These are phyloP conservation scores for Puffinus mauretanicus DNA, from an alignment of 2,113 vertebrate genomes.

Conservation along the genomic window DNA sequence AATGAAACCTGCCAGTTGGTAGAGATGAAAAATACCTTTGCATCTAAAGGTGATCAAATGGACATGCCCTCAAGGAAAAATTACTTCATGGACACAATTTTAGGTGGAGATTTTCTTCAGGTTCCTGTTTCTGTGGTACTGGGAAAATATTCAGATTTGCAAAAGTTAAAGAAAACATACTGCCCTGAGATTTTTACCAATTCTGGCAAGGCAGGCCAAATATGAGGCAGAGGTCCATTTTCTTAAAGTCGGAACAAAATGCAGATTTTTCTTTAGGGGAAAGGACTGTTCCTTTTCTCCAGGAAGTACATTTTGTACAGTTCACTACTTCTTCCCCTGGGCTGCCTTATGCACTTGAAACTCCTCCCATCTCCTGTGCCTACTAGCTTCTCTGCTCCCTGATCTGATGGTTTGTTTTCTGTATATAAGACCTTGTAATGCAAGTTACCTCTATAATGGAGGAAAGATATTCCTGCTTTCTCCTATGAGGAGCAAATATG, in stretches of 20 bases:
- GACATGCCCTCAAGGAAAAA: background rate
- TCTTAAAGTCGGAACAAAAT: background rate
- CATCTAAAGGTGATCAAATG: background rate
- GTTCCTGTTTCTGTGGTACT: background rate
- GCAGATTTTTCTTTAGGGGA: background rate
- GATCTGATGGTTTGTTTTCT: background rate
- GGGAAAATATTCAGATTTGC: background rate
- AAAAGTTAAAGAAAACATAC: background rate
- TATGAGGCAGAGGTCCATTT: background rate
- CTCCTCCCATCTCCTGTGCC: background rate
- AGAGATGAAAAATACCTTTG: background rate
- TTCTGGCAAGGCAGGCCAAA: background rate
- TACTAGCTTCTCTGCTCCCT: background rate
- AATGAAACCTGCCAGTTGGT: background rate
- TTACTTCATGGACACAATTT: background rate
- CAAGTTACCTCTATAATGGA: background rate
- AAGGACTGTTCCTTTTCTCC: background rate
- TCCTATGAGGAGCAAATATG: background rate
- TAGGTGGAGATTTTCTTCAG: background rate
- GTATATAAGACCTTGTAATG: background rate
- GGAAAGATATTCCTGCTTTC: background rate
- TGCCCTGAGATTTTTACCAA: background rate
- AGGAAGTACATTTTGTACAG: background rate
- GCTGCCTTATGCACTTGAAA: background rate
- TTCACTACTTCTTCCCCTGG: background rate